phyloP scores from a whole-genome alignment of 2,113 vertebrate genomes.

The Tetrao urogallus region DNA sequence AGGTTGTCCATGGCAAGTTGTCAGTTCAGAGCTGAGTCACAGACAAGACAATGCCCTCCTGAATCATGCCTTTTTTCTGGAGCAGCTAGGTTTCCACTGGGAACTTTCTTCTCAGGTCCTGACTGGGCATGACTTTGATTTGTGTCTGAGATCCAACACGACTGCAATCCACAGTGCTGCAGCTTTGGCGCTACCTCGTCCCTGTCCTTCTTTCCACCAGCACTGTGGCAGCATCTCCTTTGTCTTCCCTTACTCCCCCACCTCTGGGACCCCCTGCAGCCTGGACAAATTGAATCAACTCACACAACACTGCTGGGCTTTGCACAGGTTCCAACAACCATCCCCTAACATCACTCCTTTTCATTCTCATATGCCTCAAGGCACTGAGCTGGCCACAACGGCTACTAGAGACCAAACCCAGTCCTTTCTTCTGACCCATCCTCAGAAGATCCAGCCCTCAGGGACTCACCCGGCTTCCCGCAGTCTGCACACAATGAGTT shows the following conservation, averaged over 20 bases:
- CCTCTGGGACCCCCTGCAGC: background rate
- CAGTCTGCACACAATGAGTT: slow-evolving; percentile 65
- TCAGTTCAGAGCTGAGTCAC: slow-evolving; percentile 41
- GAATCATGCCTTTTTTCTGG: slow-evolving; percentile 48
- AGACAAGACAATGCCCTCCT: background rate
- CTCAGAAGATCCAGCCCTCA: background rate
- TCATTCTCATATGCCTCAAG: background rate
- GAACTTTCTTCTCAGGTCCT: slow-evolving; percentile 54
- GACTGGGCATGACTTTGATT: slow-evolving; percentile 52
- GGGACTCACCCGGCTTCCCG: slow-evolving; percentile 20
- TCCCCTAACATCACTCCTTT: too few species aligned
- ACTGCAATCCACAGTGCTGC: background rate
- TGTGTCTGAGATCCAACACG: background rate
- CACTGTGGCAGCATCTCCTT: background rate
- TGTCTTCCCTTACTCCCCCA: background rate
- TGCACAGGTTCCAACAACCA: background rate
- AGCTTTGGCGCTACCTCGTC: background rate
- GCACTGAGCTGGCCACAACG: background rate
- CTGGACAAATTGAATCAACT: background rate
- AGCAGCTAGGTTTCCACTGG: background rate
- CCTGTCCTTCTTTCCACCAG: background rate
- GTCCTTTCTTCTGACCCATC: background rate
- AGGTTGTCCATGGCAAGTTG: background rate
- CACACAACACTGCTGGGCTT: background rate
- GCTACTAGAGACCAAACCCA: background rate